Evolutionary conservation across 2,888 invertebrate species (phyloP).

Genomic region (Perdita meconis): DNA sequence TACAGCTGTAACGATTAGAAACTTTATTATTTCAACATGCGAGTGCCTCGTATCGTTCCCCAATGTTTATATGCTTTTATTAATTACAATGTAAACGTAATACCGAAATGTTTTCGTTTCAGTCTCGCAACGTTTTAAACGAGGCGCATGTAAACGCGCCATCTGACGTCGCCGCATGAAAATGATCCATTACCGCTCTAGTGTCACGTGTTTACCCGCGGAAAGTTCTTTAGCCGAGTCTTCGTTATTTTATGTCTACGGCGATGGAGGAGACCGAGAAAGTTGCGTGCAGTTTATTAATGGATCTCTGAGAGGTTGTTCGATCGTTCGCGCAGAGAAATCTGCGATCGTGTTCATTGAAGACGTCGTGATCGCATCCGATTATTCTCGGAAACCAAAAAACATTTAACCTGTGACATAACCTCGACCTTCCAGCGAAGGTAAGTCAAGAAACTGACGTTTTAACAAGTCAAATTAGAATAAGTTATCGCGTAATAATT

Average conservation of each 20-base stretch:
- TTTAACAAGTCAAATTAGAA: neutral
- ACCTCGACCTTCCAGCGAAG: conserved; percentile 52
- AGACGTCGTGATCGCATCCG: conserved; percentile 16
- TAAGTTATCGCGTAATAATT: neutral
- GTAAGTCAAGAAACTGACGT: conserved; percentile 35
- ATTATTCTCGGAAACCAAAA: conserved; percentile 1
- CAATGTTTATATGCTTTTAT: neutral
- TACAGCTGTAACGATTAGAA: neutral
- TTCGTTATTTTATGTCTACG: conserved; percentile 49
- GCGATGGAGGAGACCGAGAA: conserved; percentile 60
- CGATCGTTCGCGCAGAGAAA: conserved; percentile 34
- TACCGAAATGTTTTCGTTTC: neutral
- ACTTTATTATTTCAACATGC: neutral
- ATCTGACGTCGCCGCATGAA: conserved; percentile 22
- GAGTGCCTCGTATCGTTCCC: too few relatives aligned
- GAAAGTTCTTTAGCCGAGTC: conserved; percentile 43
- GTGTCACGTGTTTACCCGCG: conserved; percentile 60
- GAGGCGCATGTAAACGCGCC: conserved; percentile 17
- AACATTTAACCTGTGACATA: conserved; percentile 46
- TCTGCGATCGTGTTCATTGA: conserved; percentile 30
- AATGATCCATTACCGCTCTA: conserved; percentile 8
- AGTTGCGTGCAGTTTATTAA: conserved; percentile 67
- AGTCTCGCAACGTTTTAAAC: neutral
- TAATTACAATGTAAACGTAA: neutral
- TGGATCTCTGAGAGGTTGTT: conserved; percentile 59